Conservation (phyloP, 2,888 invertebrate species). For the Graphium colonna region DNA sequence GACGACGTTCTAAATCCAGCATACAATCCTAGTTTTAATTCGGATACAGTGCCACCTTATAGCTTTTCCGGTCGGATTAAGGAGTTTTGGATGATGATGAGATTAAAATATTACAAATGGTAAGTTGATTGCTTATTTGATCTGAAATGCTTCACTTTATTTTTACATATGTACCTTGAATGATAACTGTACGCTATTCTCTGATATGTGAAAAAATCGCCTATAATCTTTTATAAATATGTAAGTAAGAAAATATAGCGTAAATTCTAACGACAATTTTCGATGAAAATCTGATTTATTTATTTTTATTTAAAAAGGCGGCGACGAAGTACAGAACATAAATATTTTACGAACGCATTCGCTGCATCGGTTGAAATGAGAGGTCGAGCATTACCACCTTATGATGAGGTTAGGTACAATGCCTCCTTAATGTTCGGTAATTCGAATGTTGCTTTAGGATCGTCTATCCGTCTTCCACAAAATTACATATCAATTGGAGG, state of each 20-base stretch:
- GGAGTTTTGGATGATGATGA: slow-evolving; percentile 19
- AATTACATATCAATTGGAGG: slow-evolving; percentile 52
- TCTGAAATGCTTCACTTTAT: slow-evolving; percentile 4
- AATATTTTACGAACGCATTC: too few species aligned
- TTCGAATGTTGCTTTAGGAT: slow-evolving; percentile 38
- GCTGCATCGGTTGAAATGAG: slow-evolving; percentile 21
- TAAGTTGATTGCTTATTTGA: slow-evolving; percentile 22
- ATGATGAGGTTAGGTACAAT: slow-evolving; percentile 36
- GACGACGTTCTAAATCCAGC: slow-evolving; percentile 39
- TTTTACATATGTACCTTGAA: slow-evolving; percentile 15
- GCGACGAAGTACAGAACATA: not conserved
- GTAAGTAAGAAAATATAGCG: too few species aligned
- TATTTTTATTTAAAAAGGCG: not conserved
- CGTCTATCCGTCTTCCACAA: slow-evolving; percentile 43
- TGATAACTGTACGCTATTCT: too few species aligned
- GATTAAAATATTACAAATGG: slow-evolving; percentile 21
- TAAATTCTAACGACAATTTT: too few species aligned
- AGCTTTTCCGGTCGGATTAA: slow-evolving; percentile 27
- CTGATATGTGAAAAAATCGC: too few species aligned
- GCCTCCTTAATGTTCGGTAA: slow-evolving; percentile 41
- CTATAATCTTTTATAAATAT: too few species aligned
- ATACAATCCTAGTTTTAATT: slow-evolving; percentile 26
- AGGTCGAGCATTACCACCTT: slow-evolving; percentile 33
- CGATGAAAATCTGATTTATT: not conserved
- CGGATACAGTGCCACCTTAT: slow-evolving; percentile 8